Evolutionary conservation across 2,888 invertebrate genomes (phyloP), one percentile per base, ranked within the genome.

Genomic region (Drosophila meridionalis): DNA sequence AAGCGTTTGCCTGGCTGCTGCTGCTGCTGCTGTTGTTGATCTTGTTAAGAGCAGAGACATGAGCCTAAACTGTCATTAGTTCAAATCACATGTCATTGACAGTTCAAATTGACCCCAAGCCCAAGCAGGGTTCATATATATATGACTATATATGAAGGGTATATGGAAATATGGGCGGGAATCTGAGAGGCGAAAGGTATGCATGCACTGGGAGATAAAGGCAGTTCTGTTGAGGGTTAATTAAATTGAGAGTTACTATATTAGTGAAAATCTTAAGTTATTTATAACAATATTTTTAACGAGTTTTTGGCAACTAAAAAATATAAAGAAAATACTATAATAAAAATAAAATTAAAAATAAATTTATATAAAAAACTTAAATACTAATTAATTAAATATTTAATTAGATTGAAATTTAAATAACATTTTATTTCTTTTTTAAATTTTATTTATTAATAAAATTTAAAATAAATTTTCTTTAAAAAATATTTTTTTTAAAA

Each of bases 1-100:
- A 66, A 79, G 50, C 38, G 58, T 26, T 45, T 43, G 40, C 9
- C 40, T 55, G 48, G 61, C 43, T 47, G 43, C 36, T 7, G 38
- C 14, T 40, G 50, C 36, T 45, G 43, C 11, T 20, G 43, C 3
- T 78, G 63, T 43, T 77, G 59, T 62, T 73, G 60, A 68, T 73
- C 55, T 68, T 57, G 45, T 56, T 72, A 30, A 62, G 45, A 62
- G 61, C 66, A 69, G 66, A 82, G 36, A 74, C 28, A 69, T 48
- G 53, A 61, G 69, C 73, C 80, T 61, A 87, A 90, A 73, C 79
- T 90, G 86, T 81, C 90, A 90, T 89, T 90, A 86, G 89, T 83
- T 81, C 78, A 83, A 90, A 90, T 90, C 90, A 80, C 89, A 86
- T 88, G 88, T 84, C 90, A 88, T 79, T 78, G 79, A 69, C 89